Percentiles rank a stretch among this genome's conserved stretches.
These are phyloP conservation scores for Tetramorium bicarinatum DNA, from an alignment of 2,888 invertebrate species.

Conservation along the genomic window DNA sequence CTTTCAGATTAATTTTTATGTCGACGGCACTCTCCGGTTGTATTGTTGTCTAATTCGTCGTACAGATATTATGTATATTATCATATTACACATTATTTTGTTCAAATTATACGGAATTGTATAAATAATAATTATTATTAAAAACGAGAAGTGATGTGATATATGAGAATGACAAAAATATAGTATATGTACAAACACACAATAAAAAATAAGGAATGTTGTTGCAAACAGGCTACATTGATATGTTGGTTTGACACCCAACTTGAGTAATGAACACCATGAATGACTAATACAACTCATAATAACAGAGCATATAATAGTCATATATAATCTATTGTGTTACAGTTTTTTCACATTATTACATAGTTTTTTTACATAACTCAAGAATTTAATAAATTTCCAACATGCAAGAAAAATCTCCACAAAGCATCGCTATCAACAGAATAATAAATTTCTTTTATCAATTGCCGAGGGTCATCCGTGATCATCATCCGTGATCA, in stretches of 20 bases:
- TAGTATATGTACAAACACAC: not conserved
- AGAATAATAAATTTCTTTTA: not conserved
- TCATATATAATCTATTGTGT: not conserved
- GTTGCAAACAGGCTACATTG: not conserved
- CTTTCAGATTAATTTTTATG: not conserved
- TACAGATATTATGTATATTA: not conserved
- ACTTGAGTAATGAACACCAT: not conserved
- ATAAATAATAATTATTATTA: not conserved
- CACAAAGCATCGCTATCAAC: not conserved
- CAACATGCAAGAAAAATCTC: too few relatives aligned
- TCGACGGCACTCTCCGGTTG: not conserved
- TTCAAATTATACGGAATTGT: not conserved
- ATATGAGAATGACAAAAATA: not conserved
- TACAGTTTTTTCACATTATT: not conserved
- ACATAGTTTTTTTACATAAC: not conserved
- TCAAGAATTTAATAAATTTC: not conserved
- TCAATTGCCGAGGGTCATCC: not conserved
- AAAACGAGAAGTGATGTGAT: not conserved
- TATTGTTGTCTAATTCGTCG: not conserved
- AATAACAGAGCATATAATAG: slow-evolving; percentile 1
- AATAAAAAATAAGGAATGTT: not conserved
- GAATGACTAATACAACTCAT: not conserved
- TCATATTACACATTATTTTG: not conserved
- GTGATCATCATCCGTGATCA: too few relatives aligned
- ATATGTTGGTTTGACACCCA: not conserved